Base-by-base conservation (phyloP, 2,113 vertebrate species). In the Tricholaema leucomelas region DNA sequence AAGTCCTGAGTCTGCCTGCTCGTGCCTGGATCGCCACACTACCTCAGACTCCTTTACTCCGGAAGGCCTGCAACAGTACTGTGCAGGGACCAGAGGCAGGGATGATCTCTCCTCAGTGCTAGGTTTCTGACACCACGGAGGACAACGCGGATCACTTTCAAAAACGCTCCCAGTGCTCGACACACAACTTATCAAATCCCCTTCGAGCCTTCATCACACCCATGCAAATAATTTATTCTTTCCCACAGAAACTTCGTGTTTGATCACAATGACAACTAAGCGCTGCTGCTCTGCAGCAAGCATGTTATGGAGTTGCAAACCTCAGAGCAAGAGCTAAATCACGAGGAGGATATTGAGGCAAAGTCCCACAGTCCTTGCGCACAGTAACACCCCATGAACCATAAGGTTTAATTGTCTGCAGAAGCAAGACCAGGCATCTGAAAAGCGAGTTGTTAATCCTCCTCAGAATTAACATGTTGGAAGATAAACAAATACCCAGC, bases 201-300 rank as follows among this genome's bases (percentile, higher is more conserved):
- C 93, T 94, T 82, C 87, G 64, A 94, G 86, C 35, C 2, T 3
- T 80, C 86, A 94, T 94, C 94, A 89, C 56, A 74, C 56, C 72
- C 75, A 94, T 72, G 88, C 92, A 91, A 92, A 94, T 88, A 91
- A 93, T 84, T 88, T 87, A 91, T 96, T 94, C 92, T 94, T 94
- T 92, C 90, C 93, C 21, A 17, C 81, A 85, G 81, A 59, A 91
- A 81, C 76, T 88, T 82, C 88, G 84, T 94, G 86, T 94, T 92
- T 94, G 93, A 95, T 96, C 90, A 92, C 92, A 90, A 77, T 92
- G 93, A 93, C 91, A 94, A 81, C 69, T 85, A 28, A 46, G 67
- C 85, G 92, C 88, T 92, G 80, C 95, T 90, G 13, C 52, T 91
- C 73, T 38, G 25, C 33, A 63, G 35, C 69, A 69, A 52, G 74